These are phyloP conservation scores for Lanistes nyassanus DNA, from an alignment of 1,140 invertebrate genomes.

Conservation along the genomic window DNA sequence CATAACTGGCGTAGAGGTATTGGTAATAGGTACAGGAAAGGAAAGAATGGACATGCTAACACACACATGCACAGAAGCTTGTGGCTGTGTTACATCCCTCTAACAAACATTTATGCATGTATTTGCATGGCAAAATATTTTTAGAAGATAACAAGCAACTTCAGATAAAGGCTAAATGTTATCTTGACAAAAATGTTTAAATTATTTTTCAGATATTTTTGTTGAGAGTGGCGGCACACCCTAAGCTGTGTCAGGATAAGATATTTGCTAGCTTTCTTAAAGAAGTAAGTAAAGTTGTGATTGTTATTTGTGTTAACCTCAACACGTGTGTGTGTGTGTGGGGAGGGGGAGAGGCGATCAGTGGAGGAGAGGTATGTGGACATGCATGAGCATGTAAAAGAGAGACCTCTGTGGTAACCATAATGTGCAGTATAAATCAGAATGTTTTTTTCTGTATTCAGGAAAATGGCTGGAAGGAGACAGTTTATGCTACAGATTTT, in stretches of 20 bases:
- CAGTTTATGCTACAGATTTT: slow-evolving; percentile 73
- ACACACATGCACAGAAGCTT: too few species aligned
- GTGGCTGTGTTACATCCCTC: too few species aligned
- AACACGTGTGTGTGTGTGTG: background rate
- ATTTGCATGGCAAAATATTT: too few species aligned
- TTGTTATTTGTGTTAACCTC: background rate
- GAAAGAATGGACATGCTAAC: too few species aligned
- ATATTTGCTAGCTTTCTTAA: slow-evolving; percentile 73
- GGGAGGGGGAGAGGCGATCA: background rate
- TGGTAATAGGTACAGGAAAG: too few species aligned
- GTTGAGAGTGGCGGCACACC: slow-evolving; percentile 79
- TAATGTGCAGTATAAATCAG: too few species aligned
- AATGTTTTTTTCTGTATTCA: slow-evolving; percentile 37
- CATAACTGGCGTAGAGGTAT: too few species aligned
- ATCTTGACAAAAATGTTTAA: background rate
- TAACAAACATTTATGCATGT: too few species aligned
- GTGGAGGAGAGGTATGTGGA: background rate
- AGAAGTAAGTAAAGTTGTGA: slow-evolving; percentile 40
- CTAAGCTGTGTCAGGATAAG: slow-evolving; percentile 78
- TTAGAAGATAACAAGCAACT: too few species aligned
- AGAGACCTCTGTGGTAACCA: background rate
- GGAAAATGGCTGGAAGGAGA: slow-evolving; percentile 80
- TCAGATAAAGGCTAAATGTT: too few species aligned
- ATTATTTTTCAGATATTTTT: slow-evolving; percentile 76
- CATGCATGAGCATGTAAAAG: too few species aligned